phyloP scores from a whole-genome alignment of 1,140 invertebrate species.

The Drosophila auraria region DNA sequence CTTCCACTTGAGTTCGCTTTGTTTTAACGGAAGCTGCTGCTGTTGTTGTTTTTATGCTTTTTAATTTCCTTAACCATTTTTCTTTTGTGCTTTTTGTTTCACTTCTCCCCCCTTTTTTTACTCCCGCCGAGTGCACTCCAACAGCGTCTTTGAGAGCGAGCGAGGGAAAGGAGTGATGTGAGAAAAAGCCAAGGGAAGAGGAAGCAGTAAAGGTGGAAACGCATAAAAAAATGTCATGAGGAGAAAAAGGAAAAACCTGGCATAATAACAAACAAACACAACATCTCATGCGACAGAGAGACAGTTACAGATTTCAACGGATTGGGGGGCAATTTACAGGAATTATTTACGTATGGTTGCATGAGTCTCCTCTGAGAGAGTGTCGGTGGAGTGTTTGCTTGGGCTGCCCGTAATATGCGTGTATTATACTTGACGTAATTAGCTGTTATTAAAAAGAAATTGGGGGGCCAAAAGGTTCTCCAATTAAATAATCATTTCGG shows the following conservation, averaged over 20 bases:
- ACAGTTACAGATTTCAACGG: conserved; percentile 43
- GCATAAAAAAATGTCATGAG: conserved; percentile 30
- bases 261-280: conserved; percentile 30
- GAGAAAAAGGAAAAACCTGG: neutral
- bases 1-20: conserved; percentile 57
- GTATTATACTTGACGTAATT: conserved; percentile 78
- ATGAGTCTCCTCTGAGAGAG: conserved; percentile 38
- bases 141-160: conserved; percentile 60
- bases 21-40: conserved; percentile 81
- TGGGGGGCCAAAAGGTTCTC: conserved; percentile 51
- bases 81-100: conserved; percentile 79
- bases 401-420: conserved; percentile 66
- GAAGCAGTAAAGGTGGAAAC: conserved; percentile 41
- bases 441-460: conserved; percentile 80
- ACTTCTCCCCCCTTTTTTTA: conserved; percentile 42
- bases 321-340: conserved; percentile 64
- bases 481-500: conserved; percentile 78
- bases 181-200: conserved; percentile 23
- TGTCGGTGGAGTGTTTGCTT: conserved; percentile 32
- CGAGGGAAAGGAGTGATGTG: neutral
- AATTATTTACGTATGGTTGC: conserved; percentile 18
- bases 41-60: conserved; percentile 81
- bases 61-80: conserved; percentile 83
- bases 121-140: conserved; percentile 73
- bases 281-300: conserved; percentile 63